Evolutionary conservation across 2,888 invertebrate genomes (phyloP).

Genomic region (Macrosoma leucophasiata): DNA sequence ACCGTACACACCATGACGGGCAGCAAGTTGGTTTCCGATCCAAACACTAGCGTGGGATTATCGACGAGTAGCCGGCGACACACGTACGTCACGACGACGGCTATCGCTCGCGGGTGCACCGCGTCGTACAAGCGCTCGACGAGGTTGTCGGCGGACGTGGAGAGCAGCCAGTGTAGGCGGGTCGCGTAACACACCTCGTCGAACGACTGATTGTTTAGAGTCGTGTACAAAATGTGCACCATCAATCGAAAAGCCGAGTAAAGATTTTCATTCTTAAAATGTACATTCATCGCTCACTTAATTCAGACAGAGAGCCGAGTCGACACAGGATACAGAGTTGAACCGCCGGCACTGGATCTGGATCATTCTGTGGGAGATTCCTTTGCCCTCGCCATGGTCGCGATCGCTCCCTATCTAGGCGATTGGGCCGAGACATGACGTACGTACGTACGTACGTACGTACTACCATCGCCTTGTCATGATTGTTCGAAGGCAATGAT

Average conservation of each 20-base stretch:
- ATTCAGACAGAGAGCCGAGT: no score
- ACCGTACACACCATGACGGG: constrained; percentile 4
- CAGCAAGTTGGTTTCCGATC: constrained; percentile 3
- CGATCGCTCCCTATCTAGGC: no score
- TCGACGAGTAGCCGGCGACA: constrained; percentile 5
- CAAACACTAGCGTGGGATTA: constrained; percentile 5
- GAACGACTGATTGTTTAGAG: constrained; percentile 5
- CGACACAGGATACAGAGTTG: no score
- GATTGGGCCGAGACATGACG: no score
- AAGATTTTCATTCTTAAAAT: constrained; percentile 4
- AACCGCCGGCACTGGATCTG: no score
- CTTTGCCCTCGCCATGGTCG: no score
- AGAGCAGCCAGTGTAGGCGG: constrained; percentile 5
- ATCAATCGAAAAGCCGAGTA: constrained; percentile 2
- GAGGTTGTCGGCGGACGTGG: constrained; percentile 1
- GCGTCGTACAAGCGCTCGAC: constrained; percentile 5
- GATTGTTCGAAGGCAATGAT: no score
- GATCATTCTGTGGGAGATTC: no score
- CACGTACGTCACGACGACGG: constrained; percentile 4
- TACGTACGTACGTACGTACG: no score
- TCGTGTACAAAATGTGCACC: constrained; percentile 4
- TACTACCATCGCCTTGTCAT: no score
- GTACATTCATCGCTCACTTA: neutral
- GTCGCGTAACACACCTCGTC: constrained; percentile 8
- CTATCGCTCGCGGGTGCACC: constrained; percentile 1